Base-by-base conservation (phyloP, 1,140 invertebrate genomes). In the Pseudomyrmex concolor region DNA sequence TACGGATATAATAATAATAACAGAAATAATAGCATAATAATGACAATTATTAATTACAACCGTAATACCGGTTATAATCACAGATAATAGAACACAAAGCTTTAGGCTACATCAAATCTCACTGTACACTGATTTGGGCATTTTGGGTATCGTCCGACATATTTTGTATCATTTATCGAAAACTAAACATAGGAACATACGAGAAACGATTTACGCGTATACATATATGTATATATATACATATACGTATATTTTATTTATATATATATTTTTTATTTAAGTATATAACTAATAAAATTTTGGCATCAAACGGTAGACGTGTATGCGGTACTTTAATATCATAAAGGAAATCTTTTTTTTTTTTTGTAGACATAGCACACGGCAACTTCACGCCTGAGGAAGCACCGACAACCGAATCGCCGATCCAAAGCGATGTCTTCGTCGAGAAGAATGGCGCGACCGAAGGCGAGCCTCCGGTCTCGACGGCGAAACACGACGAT, bases 351-450 rank as follows among this genome's bases (percentile, higher is more conserved):
- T 48, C 8, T 22, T 22, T 22, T 63, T 48, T 1, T 12, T 50
- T 60, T 45, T n/a, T 70, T 70, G 45, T 93, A 96, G 96, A 96
- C 81, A 93, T 96, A 2, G 96, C 96, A 0, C 96, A 97, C 90
- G 96, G 96, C 0, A 97, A 97, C 89, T 96, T 97, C 93, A 96
- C 96, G 1, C 92, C 94, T 0, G 96, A 97, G 85, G 94, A 95
- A 17, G 91, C 88, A 60, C 93, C 90, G 88, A 94, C 91, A 48
- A 94, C 88, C 1, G 92, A 95, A 63, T 84, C 90, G 4, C 92
- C 93, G 2, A 90, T 90, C 66, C 94, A 93, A 89, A 94, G 94
- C 68, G 95, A 95, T 88, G 93, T 95, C 73, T 94, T 94, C 72
- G 90, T 94, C 9, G 95, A 94, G 90, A 95, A 94, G 92, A 95